phyloP scores from a whole-genome alignment of 2,888 invertebrate genomes.

The Zaprionus obscuricornis region DNA sequence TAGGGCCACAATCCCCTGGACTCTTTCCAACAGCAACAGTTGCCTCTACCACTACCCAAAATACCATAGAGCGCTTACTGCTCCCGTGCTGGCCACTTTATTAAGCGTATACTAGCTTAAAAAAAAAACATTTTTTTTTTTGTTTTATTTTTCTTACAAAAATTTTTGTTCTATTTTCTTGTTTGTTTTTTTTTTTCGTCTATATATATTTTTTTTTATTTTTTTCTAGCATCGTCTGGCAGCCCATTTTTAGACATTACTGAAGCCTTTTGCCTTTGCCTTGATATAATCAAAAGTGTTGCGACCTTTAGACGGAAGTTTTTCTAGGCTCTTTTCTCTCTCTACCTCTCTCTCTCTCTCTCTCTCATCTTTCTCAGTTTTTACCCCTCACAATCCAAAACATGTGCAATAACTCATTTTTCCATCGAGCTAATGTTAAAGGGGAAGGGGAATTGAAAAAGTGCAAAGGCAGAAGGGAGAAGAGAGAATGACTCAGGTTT shows the following conservation, averaged over 20 bases:
- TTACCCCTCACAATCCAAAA: constrained; percentile 11
- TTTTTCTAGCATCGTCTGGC: constrained; percentile 51
- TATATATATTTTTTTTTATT: constrained; percentile 12
- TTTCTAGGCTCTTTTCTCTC: constrained; percentile 32
- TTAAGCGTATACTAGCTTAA: constrained; percentile 69
- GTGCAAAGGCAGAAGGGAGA: too few species aligned
- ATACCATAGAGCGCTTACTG: too few species aligned
- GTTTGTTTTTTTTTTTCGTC: constrained; percentile 12
- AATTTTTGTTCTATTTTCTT: too few species aligned
- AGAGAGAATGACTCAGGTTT: constrained; percentile 37
- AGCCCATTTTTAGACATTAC: constrained; percentile 40
- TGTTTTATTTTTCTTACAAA: constrained; percentile 35
- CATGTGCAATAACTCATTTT: constrained; percentile 76
- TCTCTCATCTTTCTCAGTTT: constrained; percentile 4
- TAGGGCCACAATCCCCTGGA: constrained; percentile 41
- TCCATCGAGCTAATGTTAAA: constrained; percentile 3
- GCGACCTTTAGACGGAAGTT: constrained; percentile 53
- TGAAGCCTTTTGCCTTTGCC: constrained; percentile 44
- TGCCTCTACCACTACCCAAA: neutral
- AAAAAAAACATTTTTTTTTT: too few species aligned
- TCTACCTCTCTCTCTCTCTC: neutral
- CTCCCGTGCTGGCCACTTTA: constrained; percentile 60
- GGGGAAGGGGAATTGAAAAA: constrained; percentile 7
- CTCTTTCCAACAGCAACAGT: constrained; percentile 8
- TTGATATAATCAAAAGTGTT: constrained; percentile 76